Evolutionary conservation across 2,888 invertebrate genomes (phyloP).

Genomic region (Bellardia pandia): DNA sequence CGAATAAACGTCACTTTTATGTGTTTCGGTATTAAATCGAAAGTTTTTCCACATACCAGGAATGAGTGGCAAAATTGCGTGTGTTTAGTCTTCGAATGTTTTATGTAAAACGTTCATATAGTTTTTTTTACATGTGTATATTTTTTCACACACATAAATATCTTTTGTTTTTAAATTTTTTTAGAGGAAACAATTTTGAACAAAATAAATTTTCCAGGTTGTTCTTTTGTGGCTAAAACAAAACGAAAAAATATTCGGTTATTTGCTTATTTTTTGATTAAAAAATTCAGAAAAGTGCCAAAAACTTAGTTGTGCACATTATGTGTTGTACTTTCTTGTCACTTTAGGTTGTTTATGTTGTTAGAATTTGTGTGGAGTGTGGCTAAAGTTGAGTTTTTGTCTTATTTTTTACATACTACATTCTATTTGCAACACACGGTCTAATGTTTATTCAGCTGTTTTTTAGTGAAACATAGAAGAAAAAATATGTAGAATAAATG

Average conservation of each 20-base stretch:
- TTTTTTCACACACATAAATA: slow-evolving; percentile 37
- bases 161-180: not conserved
- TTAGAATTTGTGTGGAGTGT: slow-evolving; percentile 18
- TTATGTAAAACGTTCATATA: slow-evolving; percentile 8
- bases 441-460: slow-evolving; percentile 68
- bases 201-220: slow-evolving; percentile 56
- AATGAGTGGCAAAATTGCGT: not conserved
- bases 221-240: slow-evolving; percentile 54
- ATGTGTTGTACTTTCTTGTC: slow-evolving; percentile 36
- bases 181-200: slow-evolving; percentile 18
- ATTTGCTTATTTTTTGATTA: not conserved
- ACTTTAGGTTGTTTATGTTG: slow-evolving; percentile 50
- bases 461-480: slow-evolving; percentile 13
- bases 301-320: slow-evolving; percentile 60
- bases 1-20: not conserved
- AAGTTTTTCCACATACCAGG: not conserved
- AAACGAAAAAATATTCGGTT: slow-evolving; percentile 3
- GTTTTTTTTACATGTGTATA: not conserved
- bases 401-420: slow-evolving; percentile 8
- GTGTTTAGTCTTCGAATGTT: not conserved
- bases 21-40: not conserved
- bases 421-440: not conserved
- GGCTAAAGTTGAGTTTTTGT: slow-evolving; percentile 37
- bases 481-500: slow-evolving; percentile 11
- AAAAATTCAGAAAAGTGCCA: slow-evolving; percentile 46